Conservation (phyloP, 2,888 invertebrate genomes). For the Osedax frankpressi region DNA sequence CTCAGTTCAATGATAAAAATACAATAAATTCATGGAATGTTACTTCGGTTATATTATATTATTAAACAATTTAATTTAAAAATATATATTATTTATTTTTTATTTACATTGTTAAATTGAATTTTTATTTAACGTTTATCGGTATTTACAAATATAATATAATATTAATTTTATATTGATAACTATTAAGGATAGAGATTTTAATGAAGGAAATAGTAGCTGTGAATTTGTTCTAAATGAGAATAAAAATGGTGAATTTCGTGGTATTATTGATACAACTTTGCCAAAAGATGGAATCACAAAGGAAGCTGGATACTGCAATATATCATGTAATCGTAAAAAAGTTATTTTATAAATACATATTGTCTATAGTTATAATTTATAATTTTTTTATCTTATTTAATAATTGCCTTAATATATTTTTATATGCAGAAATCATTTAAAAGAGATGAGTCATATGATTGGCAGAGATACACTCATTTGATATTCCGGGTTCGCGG, state of each 20-base stretch:
- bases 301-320: constrained; percentile 69
- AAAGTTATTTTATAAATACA: constrained; percentile 28
- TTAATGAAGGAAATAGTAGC: constrained; percentile 62
- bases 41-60: constrained; percentile 49
- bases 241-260: constrained; percentile 49
- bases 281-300: constrained; percentile 68
- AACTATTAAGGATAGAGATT: constrained; percentile 70
- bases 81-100: no score
- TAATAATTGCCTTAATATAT: no score
- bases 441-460: constrained; percentile 56
- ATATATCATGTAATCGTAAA: constrained; percentile 57
- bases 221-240: constrained; percentile 58
- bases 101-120: no score
- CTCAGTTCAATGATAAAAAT: constrained; percentile 57
- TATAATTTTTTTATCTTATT: no score
- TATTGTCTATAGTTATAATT: no score
- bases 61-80: no score
- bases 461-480: constrained; percentile 67
- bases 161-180: no score
- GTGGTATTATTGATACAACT: constrained; percentile 48
- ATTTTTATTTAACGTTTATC: no score
- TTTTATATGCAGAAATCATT: constrained; percentile 61
- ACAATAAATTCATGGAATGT: constrained; percentile 55
- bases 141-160: no score
- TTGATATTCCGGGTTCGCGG: constrained; percentile 70